Conservation (phyloP, 2,113 vertebrate genomes). For the Galeopterus variegatus region DNA sequence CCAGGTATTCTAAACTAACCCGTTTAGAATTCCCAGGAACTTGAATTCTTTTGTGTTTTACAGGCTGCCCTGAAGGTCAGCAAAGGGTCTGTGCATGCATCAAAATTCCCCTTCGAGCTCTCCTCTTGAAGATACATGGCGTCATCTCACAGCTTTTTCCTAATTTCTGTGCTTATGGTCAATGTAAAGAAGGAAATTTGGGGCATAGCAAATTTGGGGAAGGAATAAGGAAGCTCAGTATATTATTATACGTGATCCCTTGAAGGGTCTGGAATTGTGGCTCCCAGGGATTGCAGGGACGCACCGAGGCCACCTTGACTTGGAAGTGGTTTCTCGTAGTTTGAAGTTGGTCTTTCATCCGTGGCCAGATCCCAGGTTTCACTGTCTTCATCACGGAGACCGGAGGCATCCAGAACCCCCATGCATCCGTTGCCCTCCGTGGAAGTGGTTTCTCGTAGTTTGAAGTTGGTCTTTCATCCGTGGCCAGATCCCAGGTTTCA, state of each 20-base stretch:
- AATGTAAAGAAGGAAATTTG: not conserved
- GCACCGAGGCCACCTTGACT: not conserved
- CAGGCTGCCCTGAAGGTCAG: not conserved
- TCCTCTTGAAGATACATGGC: not conserved
- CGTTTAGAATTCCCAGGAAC: accelerated
- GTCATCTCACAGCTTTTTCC: accelerated
- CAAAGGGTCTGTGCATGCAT: not conserved
- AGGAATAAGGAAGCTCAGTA: not conserved
- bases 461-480: accelerated
- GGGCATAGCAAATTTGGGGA: not conserved
- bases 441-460: accelerated
- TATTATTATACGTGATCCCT: accelerated
- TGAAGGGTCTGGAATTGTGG: not conserved
- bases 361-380: accelerated
- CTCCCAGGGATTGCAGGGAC: accelerated
- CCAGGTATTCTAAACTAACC: too few species aligned
- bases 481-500: not conserved
- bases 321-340: accelerated
- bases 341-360: not conserved
- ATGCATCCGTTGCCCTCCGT: accelerated
- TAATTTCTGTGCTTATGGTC: not conserved
- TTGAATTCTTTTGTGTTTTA: not conserved
- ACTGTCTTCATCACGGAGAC: not conserved
- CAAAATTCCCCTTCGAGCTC: not conserved
- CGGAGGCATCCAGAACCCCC: accelerated